Percentiles rank a stretch among this genome's conserved stretches.
Conservation (phyloP, 2,113 vertebrate species). For the Microcebus griseorufus region DNA sequence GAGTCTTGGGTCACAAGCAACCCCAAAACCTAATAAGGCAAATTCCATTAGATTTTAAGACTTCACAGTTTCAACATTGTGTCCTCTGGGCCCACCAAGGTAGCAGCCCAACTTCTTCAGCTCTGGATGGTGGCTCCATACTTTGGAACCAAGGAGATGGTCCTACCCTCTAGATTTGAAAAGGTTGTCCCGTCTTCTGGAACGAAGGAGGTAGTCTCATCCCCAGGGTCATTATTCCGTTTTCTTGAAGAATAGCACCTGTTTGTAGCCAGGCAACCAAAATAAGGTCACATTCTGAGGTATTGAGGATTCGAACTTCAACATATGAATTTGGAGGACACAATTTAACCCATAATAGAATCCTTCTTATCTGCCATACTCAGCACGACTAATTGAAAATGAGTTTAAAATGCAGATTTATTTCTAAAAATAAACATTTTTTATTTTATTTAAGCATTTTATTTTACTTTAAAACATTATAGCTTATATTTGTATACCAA, state of each 20-base stretch:
- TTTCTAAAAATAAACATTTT: neutral
- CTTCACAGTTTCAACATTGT: neutral
- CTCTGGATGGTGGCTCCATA: neutral
- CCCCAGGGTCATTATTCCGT: neutral
- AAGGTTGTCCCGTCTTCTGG: neutral
- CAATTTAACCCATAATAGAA: neutral
- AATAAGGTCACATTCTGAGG: neutral
- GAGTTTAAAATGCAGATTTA: neutral
- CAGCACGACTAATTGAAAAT: neutral
- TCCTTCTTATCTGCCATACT: neutral
- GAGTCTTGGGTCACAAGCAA: neutral
- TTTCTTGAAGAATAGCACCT: constrained; percentile 21
- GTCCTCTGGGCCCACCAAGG: neutral
- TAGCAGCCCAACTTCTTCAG: neutral
- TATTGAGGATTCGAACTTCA: neutral
- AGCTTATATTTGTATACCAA: neutral
- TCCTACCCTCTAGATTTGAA: neutral
- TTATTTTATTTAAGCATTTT: neutral
- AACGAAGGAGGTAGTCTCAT: neutral
- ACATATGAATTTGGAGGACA: neutral
- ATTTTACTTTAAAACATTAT: neutral
- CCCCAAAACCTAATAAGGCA: neutral
- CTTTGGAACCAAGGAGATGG: neutral
- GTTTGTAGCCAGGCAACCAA: neutral
- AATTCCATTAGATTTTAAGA: neutral